These are phyloP conservation scores for Aratinga solstitialis DNA, from an alignment of 2,797 vertebrate genomes.

Conservation along the genomic window DNA sequence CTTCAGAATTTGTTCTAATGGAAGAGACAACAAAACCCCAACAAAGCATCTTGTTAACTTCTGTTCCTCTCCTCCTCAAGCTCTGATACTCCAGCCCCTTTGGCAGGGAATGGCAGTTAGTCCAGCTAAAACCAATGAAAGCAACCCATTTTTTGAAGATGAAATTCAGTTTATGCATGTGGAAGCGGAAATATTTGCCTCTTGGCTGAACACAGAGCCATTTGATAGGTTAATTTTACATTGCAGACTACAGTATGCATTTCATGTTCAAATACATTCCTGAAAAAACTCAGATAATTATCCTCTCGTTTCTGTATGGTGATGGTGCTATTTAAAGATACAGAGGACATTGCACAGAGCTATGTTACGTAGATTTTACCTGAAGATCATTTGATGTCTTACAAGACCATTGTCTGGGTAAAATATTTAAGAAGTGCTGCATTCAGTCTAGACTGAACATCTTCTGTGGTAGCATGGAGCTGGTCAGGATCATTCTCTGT, in stretches of 20 bases:
- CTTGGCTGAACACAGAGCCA: not conserved
- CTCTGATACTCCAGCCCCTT: not conserved
- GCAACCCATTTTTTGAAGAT: not conserved
- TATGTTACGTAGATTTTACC: not conserved
- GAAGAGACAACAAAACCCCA: not conserved
- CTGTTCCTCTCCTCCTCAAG: not conserved
- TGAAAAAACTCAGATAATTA: not conserved
- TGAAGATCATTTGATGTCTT: not conserved
- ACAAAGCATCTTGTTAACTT: not conserved
- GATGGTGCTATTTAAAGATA: not conserved
- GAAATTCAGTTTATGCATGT: not conserved
- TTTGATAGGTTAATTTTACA: not conserved
- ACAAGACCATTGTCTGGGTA: not conserved
- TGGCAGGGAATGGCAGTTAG: fast-evolving
- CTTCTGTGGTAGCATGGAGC: not conserved
- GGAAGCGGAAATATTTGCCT: not conserved
- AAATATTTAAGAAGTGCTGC: not conserved
- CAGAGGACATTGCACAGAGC: not conserved
- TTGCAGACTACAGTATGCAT: not conserved
- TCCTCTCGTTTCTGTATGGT: not conserved
- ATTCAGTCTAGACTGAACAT: not conserved
- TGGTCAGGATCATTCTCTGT: not conserved
- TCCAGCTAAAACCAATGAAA: not conserved
- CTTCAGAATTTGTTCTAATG: not conserved
- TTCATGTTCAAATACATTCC: not conserved